Evolutionary conservation across 30 jellyfish, hydroid and myxozoan genomes (phyloP).

Genomic region (Catostylus mosaicus): DNA sequence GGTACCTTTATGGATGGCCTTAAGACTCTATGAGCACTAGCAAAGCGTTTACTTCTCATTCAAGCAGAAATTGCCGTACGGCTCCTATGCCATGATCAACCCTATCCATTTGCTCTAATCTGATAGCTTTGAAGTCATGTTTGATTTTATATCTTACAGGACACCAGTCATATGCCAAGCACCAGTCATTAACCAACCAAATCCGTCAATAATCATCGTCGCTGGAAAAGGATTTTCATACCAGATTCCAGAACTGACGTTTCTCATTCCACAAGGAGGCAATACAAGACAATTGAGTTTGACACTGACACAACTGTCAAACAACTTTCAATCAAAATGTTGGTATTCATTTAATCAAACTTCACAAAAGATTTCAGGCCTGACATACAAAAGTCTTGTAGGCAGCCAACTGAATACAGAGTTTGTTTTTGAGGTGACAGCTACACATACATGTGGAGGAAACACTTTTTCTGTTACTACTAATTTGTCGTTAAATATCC

Average conservation of each 20-base stretch:
- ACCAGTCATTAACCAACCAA: conserved; percentile 17
- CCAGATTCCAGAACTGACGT: conserved; percentile 37
- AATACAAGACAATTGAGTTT: conserved; percentile 42
- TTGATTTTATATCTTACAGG: conserved; percentile 3
- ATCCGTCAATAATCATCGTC: not conserved
- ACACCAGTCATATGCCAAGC: conserved; percentile 33
- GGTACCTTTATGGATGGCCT: too few species aligned
- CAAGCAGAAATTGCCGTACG: too few species aligned
- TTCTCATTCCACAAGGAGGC: conserved; percentile 68
- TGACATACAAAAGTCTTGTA: conserved; percentile 9
- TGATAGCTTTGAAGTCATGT: too few species aligned
- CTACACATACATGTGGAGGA: conserved; percentile 23
- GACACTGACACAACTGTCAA: not conserved
- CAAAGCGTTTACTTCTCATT: too few species aligned
- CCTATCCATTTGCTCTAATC: too few species aligned
- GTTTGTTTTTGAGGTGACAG: conserved; percentile 15
- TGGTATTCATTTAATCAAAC: conserved; percentile 36
- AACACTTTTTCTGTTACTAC: not conserved
- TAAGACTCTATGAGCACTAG: too few species aligned
- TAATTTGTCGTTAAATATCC: conserved; percentile 2
- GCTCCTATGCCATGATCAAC: too few species aligned
- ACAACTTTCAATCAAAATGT: conserved; percentile 29
- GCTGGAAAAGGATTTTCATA: conserved; percentile 43
- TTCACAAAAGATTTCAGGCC: conserved; percentile 21
- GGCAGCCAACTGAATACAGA: not conserved